A percentile compares a stretch with the other conserved stretches of the same genome.
phyloP scores from a whole-genome alignment of 2,113 vertebrate species.

The Ancistrus triradiatus region DNA sequence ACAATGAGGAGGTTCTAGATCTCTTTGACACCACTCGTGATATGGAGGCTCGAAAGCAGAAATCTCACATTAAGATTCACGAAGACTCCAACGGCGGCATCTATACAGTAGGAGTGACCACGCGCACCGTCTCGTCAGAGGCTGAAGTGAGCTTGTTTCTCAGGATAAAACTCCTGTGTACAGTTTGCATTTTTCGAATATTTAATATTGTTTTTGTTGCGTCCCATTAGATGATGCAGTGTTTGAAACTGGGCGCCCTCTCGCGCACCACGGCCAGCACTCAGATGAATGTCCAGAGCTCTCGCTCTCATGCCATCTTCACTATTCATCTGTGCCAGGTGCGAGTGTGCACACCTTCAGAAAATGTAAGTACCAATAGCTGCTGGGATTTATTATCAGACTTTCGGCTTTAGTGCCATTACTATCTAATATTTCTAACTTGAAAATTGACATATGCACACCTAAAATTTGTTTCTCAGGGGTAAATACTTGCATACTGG shows the following conservation, averaged over 20 bases:
- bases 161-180: too few relatives aligned
- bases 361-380: constrained; percentile 70
- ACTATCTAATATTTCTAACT: too few relatives aligned
- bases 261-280: constrained; percentile 95
- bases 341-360: constrained; percentile 77
- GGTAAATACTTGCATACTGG: too few relatives aligned
- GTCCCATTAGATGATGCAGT: constrained; percentile 89
- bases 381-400: not conserved
- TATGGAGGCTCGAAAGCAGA: constrained; percentile 85
- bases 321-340: constrained; percentile 95
- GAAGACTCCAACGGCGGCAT: constrained; percentile 89
- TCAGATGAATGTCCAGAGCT: constrained; percentile 99
- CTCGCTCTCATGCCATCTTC: constrained; percentile 94
- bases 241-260: constrained; percentile 90
- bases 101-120: constrained; percentile 95
- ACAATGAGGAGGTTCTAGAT: constrained; percentile 77
- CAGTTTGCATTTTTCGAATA: not conserved
- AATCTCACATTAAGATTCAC: constrained; percentile 93
- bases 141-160: constrained; percentile 67
- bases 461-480: too few relatives aligned
- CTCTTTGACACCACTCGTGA: constrained; percentile 91
- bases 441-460: too few relatives aligned
- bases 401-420: too few relatives aligned
- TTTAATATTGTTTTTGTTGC: not conserved
- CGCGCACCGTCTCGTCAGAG: constrained; percentile 82